Percentiles rank a stretch among this genome's conserved stretches.
Evolutionary conservation across 2,113 vertebrate genomes (phyloP).

Genomic region (Podarcis cretensis): DNA sequence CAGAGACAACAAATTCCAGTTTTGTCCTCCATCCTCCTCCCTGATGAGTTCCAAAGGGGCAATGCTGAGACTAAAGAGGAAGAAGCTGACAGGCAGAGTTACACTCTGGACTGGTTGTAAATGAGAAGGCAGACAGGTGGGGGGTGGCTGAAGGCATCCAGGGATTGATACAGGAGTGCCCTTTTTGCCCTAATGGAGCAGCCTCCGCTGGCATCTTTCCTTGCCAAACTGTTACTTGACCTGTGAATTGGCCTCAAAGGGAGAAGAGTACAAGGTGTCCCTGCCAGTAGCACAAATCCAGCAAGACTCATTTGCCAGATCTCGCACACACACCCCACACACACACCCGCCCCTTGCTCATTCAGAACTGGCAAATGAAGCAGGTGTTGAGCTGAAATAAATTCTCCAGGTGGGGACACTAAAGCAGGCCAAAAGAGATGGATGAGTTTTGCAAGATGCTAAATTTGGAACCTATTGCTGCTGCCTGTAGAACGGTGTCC

Average conservation of each 20-base stretch:
- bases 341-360: not conserved
- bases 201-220: not conserved
- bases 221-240: not conserved
- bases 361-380: constrained; percentile 9
- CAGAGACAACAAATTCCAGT: no score
- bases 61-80: no score
- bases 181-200: not conserved
- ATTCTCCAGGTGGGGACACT: constrained; percentile 19
- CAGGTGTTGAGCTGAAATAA: constrained; percentile 16
- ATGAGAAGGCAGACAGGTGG: no score
- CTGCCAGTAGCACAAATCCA: not conserved
- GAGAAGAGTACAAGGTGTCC: not conserved
- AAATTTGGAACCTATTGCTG: constrained; percentile 12
- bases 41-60: no score
- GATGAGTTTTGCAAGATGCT: not conserved
- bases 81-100: no score
- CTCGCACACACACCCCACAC: no score
- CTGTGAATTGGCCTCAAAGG: not conserved
- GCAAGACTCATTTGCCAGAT: not conserved
- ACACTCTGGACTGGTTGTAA: no score
- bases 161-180: not conserved
- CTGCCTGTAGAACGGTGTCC: not conserved
- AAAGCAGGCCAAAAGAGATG: constrained; percentile 22
- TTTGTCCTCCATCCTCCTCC: no score
- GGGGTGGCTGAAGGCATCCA: not conserved